Conservation (phyloP, 2,113 vertebrate genomes). For the Acinonyx jubatus region DNA sequence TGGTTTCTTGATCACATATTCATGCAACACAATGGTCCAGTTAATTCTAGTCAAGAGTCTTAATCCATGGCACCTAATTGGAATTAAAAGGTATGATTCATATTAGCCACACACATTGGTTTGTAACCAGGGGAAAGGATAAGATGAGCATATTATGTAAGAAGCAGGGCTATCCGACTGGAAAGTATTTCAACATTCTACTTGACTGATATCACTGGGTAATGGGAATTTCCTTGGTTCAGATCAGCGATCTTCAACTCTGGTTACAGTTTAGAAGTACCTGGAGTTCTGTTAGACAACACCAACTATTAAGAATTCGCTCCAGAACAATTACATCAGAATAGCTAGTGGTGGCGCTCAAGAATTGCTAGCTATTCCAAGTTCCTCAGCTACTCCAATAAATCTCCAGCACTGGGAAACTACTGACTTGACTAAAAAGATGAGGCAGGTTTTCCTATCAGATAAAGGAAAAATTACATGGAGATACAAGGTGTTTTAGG, state of each 20-base stretch:
- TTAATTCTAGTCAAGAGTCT: background rate
- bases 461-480: background rate
- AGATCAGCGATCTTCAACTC: slow-evolving; percentile 12
- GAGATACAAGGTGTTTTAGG: background rate
- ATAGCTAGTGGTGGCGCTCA: background rate
- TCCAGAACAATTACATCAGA: background rate
- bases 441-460: background rate
- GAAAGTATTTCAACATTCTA: background rate
- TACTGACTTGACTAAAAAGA: background rate
- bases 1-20: slow-evolving; percentile 24
- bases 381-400: background rate
- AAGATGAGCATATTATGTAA: background rate
- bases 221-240: slow-evolving; percentile 13
- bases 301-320: background rate
- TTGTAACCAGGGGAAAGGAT: background rate
- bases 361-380: background rate
- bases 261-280: background rate
- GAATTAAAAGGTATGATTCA: background rate
- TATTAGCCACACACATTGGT: background rate
- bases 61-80: background rate
- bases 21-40: background rate
- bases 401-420: background rate
- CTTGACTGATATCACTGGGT: background rate
- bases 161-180: background rate
- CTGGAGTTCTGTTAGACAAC: slow-evolving; percentile 2